These are phyloP conservation scores for Kryphioiulus occultus DNA, from an alignment of 2,888 invertebrate species.

Conservation along the genomic window DNA sequence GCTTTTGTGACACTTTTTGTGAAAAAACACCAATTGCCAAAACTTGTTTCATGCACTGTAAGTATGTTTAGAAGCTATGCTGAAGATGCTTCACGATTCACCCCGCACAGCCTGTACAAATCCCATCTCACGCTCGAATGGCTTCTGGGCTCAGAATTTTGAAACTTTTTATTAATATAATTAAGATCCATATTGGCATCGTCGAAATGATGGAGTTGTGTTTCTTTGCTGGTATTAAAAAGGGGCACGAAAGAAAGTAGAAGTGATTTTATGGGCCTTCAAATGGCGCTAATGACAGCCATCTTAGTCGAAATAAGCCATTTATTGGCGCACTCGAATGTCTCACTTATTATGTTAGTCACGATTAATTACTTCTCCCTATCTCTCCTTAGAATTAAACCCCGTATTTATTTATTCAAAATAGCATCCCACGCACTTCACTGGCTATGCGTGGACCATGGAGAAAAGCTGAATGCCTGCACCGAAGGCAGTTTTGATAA, in stretches of 20 bases:
- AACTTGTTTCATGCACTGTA: no score
- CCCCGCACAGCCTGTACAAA: no score
- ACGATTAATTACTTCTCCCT: not conserved
- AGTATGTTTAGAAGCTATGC: no score
- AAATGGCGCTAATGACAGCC: not conserved
- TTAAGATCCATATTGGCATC: not conserved
- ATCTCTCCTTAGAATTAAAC: not conserved
- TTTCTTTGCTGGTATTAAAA: not conserved
- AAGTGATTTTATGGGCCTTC: not conserved
- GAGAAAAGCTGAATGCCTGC: no score
- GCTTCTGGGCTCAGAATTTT: not conserved
- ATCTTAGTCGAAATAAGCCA: not conserved
- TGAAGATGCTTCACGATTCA: no score
- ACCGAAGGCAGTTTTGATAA: not conserved
- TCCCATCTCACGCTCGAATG: no score
- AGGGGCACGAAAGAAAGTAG: not conserved
- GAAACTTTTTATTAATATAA: not conserved
- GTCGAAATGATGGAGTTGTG: not conserved
- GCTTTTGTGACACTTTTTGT: no score
- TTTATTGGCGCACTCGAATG: not conserved
- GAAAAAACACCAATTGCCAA: no score
- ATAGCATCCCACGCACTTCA: not conserved
- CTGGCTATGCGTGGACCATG: no score
- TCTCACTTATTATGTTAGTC: not conserved
- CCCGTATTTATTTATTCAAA: not conserved